Base-by-base conservation (phyloP, 2,888 invertebrate species). In the Campaea margaritaria region DNA sequence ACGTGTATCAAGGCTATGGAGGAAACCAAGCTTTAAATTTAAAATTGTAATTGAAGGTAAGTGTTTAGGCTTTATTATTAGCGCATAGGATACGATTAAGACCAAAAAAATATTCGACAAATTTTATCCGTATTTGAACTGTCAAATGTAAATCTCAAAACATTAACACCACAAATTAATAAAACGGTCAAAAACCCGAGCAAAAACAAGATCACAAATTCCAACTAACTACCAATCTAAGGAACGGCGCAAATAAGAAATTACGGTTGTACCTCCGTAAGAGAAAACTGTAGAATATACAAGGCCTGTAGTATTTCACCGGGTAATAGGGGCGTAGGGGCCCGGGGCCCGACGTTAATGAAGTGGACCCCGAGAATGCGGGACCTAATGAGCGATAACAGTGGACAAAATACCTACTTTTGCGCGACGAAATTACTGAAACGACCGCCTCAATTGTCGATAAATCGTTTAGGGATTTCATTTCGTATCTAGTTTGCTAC, bases 341-440 rank as follows among this genome's bases (percentile, higher is more conserved):
- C 48, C 45, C 46, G 52, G 60, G 61, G 60, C 56, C 58, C 53
- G 58, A 67, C 73, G 68, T 71, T 78, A 78, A 76, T 75, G 76
- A 74, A 72, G 72, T 72, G 72, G 64, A 59, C 47, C 65, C 50
- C 72, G 72, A 73, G 74, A 74, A 79, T 75, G 73, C 72, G 70
- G 66, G 70, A 67, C 55, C 74, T 78, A 77, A 79, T 79, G 76
- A 79, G 75, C 73, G 68, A 75, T 80, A 76, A 79, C 74, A 56
- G 71, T 64, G 65, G 72, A 66, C 71, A 72, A 51, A 61, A 55
- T 61, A 50, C 60, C 38, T 41, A 54, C 60, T 60, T 64, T 66
- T 60, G 64, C 64, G 60, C 59, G 67, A 56, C 62, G 53, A 54
- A 78, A 78, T 75, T 76, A 73, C 76, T 62, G 66, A 67, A 75